Evolutionary conservation across 1,140 invertebrate genomes (phyloP).

Genomic region (Drosophila auraria): DNA sequence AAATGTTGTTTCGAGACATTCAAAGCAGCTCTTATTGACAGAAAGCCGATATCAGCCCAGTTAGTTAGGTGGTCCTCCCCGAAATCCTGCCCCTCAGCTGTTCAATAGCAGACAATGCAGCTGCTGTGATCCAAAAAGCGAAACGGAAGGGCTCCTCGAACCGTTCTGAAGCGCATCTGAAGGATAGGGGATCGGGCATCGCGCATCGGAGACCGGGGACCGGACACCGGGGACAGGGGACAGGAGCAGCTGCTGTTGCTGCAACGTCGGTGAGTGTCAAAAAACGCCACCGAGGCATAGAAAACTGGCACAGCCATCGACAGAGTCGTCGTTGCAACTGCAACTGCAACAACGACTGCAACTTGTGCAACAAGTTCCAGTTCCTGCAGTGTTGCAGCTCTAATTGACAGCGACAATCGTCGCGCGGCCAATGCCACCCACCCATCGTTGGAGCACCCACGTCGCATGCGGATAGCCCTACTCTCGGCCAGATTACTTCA

Average conservation of each 20-base stretch:
- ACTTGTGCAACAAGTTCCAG: constrained; percentile 78
- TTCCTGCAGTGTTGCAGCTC: constrained; percentile 62
- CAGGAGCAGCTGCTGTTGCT: constrained; percentile 18
- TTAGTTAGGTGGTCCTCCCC: constrained; percentile 15
- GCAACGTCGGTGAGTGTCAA: constrained; percentile 46
- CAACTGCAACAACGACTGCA: constrained; percentile 51
- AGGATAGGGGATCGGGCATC: constrained; percentile 7
- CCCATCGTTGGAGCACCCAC: constrained; percentile 41
- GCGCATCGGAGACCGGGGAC: background rate
- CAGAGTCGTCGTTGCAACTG: constrained; percentile 45
- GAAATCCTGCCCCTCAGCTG: constrained; percentile 26
- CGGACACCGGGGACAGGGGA: constrained; percentile 1
- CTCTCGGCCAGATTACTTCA: constrained; percentile 57
- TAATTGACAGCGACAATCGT: constrained; percentile 81
- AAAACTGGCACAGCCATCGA: constrained; percentile 68
- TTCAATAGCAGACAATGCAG: constrained; percentile 54
- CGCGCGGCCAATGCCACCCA: constrained; percentile 71
- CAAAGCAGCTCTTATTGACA: constrained; percentile 26
- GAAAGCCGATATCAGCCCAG: constrained; percentile 45
- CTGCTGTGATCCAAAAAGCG: constrained; percentile 44
- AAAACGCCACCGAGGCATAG: constrained; percentile 56
- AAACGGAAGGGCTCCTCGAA: constrained; percentile 46
- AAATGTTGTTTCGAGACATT: constrained; percentile 20
- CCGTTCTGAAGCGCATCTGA: constrained; percentile 20
- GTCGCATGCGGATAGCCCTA: constrained; percentile 5